Conservation (phyloP, 1,140 invertebrate genomes). For the Idris sp. region DNA sequence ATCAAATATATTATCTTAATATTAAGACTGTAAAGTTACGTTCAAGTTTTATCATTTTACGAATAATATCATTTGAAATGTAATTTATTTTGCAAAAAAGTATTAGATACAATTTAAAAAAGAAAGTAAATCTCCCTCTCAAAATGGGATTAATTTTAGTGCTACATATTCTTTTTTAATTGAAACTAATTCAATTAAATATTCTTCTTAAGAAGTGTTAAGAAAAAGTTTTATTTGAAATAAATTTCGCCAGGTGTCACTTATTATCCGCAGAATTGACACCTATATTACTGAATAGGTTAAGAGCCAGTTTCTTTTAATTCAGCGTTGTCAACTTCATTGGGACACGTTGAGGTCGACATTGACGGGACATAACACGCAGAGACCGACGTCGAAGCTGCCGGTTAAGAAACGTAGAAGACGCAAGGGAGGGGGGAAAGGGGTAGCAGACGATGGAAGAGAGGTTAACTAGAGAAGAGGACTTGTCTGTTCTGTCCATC, state of each 20-base stretch:
- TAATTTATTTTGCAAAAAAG: too few relatives aligned
- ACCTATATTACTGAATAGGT: constrained; percentile 51
- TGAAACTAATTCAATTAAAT: too few relatives aligned
- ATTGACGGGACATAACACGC: constrained; percentile 55
- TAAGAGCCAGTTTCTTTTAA: constrained; percentile 60
- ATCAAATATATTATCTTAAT: too few relatives aligned
- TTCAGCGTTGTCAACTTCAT: constrained; percentile 59
- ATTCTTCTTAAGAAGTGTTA: too few relatives aligned
- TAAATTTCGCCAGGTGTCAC: constrained; percentile 12
- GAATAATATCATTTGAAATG: too few relatives aligned
- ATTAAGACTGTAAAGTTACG: too few relatives aligned
- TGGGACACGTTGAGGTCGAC: constrained; percentile 52
- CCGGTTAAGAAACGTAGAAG: constrained; percentile 63
- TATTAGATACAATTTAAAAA: too few relatives aligned
- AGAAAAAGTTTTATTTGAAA: constrained; percentile 26
- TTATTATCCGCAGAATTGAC: constrained; percentile 45
- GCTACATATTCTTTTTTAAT: too few relatives aligned
- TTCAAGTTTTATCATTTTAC: too few relatives aligned
- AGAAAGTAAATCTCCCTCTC: too few relatives aligned
- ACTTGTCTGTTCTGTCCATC: constrained; percentile 78
- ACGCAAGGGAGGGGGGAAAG: too few relatives aligned
- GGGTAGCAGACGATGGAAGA: constrained; percentile 60
- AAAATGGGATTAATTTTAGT: too few relatives aligned
- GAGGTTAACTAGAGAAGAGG: constrained; percentile 69
- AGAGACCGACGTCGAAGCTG: constrained; percentile 60